Evolutionary conservation across 2,113 vertebrate species (phyloP).

Genomic region (Oreotrochilus melanogaster): DNA sequence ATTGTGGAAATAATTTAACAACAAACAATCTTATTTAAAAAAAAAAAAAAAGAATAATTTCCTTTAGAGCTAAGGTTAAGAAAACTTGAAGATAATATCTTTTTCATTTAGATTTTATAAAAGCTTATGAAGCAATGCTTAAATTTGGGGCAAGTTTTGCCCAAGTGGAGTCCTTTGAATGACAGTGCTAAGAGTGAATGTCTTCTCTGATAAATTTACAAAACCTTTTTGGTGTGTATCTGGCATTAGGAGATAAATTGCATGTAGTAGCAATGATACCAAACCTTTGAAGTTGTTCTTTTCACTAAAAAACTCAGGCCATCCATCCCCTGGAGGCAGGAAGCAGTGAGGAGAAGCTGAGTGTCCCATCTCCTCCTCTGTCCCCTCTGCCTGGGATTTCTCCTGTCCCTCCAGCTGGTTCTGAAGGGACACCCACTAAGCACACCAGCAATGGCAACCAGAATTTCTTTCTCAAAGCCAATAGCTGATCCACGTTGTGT

Average conservation of each 20-base stretch:
- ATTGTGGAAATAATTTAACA: neutral
- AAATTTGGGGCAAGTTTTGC: neutral
- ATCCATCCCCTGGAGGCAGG: neutral
- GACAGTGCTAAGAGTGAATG: neutral
- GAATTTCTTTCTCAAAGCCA: neutral
- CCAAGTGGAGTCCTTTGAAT: neutral
- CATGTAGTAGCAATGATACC: neutral
- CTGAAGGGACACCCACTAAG: neutral
- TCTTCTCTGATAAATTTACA: neutral
- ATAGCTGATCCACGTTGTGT: rapidly evolving
- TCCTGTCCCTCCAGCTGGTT: neutral
- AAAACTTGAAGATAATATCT: rapidly evolving
- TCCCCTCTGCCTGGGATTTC: neutral
- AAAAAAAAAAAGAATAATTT: neutral
- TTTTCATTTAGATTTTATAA: neutral
- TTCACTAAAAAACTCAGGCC: neutral
- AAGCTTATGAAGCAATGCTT: neutral
- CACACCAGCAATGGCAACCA: neutral
- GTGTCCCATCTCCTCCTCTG: rapidly evolving
- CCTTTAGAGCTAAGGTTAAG: neutral
- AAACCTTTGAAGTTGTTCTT: neutral
- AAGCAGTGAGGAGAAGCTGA: neutral
- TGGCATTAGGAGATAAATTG: neutral
- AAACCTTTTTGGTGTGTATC: neutral
- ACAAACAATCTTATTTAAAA: neutral